Evolutionary conservation across 37 sponge, comb jelly and placozoan genomes (phyloP), one percentile per base, ranked within the genome.

Genomic region (Tethya wilhelma): DNA sequence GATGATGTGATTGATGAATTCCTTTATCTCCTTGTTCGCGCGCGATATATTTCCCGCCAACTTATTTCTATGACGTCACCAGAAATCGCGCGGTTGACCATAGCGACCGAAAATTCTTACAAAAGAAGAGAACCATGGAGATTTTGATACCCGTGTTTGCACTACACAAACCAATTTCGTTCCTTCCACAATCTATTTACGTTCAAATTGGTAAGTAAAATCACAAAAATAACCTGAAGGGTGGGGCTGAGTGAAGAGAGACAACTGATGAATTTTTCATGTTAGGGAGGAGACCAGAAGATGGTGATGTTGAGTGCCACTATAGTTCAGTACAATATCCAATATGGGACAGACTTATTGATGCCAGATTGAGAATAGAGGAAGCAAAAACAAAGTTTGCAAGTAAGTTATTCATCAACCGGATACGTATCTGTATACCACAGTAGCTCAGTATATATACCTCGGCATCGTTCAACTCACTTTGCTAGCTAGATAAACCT

Each of bases 91-190:
- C n/a, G n/a, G n/a, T n/a, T n/a, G n/a, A n/a, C n/a, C n/a, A n/a
- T n/a, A n/a, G n/a, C n/a, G n/a, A n/a, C n/a, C n/a, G n/a, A n/a
- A n/a, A n/a, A n/a, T n/a, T n/a, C n/a, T n/a, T n/a, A n/a, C n/a
- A n/a, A n/a, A n/a, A n/a, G n/a, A n/a, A n/a, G n/a, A n/a, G n/a
- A n/a, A n/a, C n/a, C n/a, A n/a, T n/a, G n/a, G n/a, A n/a, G n/a
- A n/a, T n/a, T n/a, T n/a, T n/a, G n/a, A n/a, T n/a, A n/a, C 73
- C 73, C 2, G 31, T 25, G 30, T 72, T 72, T 12, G 56, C 73
- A 28, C 31, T 72, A 20, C 42, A 72, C 33, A 72, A 53, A 12
- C 73, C 73, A 26, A 72, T 72, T 33, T 72, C 56, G n/a, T 72
- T 55, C 31, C 45, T 72, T 72, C 73, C 73, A 14, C 73, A 72